Evolutionary conservation across 1,140 invertebrate species (phyloP).

Genomic region (Drosophila burlai): DNA sequence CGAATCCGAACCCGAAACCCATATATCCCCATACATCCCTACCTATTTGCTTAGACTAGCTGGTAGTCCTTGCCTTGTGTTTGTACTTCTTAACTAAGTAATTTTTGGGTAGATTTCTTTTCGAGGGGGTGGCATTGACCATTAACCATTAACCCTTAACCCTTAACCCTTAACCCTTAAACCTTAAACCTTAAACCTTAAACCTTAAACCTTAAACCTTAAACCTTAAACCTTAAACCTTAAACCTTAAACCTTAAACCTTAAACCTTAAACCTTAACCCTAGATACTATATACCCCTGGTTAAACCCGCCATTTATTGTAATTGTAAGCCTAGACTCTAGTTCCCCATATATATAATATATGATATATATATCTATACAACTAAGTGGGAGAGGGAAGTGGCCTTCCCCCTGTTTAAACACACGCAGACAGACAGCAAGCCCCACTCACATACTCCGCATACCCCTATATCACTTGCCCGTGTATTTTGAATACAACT

Average conservation of each 20-base stretch:
- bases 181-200: no score
- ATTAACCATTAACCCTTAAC: neutral
- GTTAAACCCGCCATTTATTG: conserved; percentile 32
- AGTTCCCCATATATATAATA: conserved; percentile 25
- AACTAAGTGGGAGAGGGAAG: conserved; percentile 28
- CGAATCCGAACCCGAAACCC: neutral
- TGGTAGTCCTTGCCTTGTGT: conserved; percentile 34
- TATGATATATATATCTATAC: conserved; percentile 4
- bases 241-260: no score
- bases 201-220: neutral
- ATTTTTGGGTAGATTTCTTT: conserved; percentile 22
- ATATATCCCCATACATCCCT: neutral
- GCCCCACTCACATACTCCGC: conserved; percentile 10
- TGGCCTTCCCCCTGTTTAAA: conserved; percentile 15
- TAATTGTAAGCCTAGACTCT: conserved; percentile 48
- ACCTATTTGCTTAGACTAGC: conserved; percentile 22
- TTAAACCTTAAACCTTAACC: neutral
- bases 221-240: no score
- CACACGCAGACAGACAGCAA: conserved; percentile 28
- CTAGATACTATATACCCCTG: conserved; percentile 27
- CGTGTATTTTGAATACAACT: conserved; percentile 13
- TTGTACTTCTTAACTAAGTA: conserved; percentile 15
- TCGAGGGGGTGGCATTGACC: conserved; percentile 30
- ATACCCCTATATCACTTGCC: conserved; percentile 18
- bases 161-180: neutral